A percentile compares a stretch with the other conserved stretches of the same genome.
These are phyloP conservation scores for Arvicanthis niloticus DNA, from an alignment of 2,113 vertebrate genomes.

Conservation along the genomic window DNA sequence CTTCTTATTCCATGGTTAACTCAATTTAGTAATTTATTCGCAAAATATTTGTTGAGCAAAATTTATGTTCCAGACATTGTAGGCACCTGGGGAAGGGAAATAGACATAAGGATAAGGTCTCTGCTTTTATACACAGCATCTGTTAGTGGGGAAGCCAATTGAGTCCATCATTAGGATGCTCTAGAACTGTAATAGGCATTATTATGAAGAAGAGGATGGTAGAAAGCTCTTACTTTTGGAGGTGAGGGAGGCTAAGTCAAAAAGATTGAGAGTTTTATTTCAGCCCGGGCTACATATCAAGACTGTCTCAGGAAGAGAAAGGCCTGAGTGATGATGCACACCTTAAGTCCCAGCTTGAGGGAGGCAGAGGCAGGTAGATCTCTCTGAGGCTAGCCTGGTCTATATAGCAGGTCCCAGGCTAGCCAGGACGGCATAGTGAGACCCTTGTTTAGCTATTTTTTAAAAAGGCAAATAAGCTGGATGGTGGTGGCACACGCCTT, in stretches of 20 bases:
- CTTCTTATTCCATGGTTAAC: not conserved
- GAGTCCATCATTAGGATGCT: not conserved
- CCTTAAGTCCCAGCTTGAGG: not conserved
- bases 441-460: not conserved
- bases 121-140: not conserved
- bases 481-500: not conserved
- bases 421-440: not conserved
- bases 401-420: not conserved
- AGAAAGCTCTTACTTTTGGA: not conserved
- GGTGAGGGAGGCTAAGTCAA: not conserved
- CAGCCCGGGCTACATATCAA: not conserved
- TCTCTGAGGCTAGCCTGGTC: not conserved
- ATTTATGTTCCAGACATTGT: not conserved
- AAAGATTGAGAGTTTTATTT: not conserved
- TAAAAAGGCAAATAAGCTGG: not conserved
- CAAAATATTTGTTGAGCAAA: not conserved
- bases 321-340: not conserved
- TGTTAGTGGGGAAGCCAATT: not conserved
- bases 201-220: too few species aligned
- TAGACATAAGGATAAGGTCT: not conserved
- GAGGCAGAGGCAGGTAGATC: not conserved
- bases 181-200: not conserved
- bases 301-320: not conserved
- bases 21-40: not conserved
- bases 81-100: not conserved